Evolutionary conservation across 2,888 invertebrate species (phyloP).

Genomic region (Copidosoma aretas): DNA sequence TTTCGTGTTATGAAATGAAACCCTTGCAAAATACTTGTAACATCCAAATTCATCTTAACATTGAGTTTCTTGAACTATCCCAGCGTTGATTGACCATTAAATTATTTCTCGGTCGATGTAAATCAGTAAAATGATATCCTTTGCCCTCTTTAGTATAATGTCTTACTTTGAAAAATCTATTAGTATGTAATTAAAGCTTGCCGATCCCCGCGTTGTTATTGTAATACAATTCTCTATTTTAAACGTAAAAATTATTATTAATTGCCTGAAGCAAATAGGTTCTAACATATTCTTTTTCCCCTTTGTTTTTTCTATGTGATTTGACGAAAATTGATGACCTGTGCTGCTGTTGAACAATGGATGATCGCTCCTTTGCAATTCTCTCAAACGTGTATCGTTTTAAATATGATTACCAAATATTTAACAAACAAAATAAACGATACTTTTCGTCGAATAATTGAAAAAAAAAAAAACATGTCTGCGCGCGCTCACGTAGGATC

Average conservation of each 20-base stretch:
- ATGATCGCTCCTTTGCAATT: constrained; percentile 54
- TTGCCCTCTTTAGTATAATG: too few relatives aligned
- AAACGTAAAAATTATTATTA: not conserved
- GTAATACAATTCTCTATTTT: constrained; percentile 16
- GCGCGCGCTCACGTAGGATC: constrained; percentile 54
- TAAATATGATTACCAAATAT: constrained; percentile 20
- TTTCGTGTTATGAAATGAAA: too few relatives aligned
- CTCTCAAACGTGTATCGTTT: constrained; percentile 30
- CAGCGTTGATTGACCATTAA: too few relatives aligned
- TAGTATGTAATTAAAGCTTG: constrained; percentile 13
- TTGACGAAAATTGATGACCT: constrained; percentile 63
- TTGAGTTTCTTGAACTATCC: too few relatives aligned
- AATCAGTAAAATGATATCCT: too few relatives aligned
- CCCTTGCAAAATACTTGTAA: too few relatives aligned
- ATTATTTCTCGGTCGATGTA: too few relatives aligned
- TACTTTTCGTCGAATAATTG: not conserved
- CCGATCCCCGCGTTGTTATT: constrained; percentile 29
- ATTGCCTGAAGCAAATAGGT: constrained; percentile 28
- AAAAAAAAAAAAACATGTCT: not conserved
- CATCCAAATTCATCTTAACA: too few relatives aligned
- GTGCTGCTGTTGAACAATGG: constrained; percentile 62
- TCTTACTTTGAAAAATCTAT: not conserved
- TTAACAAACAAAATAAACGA: constrained; percentile 23
- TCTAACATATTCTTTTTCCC: constrained; percentile 63
- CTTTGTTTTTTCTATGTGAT: constrained; percentile 64